Conservation (phyloP, 2,113 vertebrate species). For the Drymodes brunneopygia region DNA sequence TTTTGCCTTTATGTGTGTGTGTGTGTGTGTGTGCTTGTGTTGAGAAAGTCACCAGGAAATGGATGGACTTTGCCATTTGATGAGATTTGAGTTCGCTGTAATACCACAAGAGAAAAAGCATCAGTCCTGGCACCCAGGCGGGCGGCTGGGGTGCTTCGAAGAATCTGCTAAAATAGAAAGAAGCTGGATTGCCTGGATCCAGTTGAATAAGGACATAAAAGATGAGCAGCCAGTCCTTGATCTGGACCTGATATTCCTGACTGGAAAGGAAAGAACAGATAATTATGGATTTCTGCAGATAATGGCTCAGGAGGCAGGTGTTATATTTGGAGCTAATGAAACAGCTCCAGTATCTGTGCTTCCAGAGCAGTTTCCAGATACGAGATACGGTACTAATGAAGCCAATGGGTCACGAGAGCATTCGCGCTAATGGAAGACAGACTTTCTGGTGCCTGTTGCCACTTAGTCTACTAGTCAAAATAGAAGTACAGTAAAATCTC, state of each 20-base stretch:
- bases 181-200: not conserved
- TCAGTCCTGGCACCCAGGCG: not conserved
- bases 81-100: not conserved
- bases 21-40: not conserved
- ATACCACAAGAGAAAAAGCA: not conserved
- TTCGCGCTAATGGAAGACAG: not conserved
- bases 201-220: not conserved
- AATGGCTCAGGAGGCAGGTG: not conserved
- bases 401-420: constrained; percentile 2
- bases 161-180: not conserved
- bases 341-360: not conserved
- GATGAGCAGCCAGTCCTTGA: not conserved
- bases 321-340: constrained; percentile 13
- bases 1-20: not conserved
- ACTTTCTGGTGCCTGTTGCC: not conserved
- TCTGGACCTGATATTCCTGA: not conserved
- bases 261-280: not conserved
- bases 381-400: not conserved
- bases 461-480: constrained; percentile 25
- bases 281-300: not conserved
- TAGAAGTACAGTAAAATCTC: constrained; percentile 19
- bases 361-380: not conserved
- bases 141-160: rapidly evolving
- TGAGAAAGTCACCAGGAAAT: not conserved
- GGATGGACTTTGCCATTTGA: not conserved